These are phyloP conservation scores for Vidua macroura DNA, from an alignment of 2,113 vertebrate genomes.

Conservation along the genomic window DNA sequence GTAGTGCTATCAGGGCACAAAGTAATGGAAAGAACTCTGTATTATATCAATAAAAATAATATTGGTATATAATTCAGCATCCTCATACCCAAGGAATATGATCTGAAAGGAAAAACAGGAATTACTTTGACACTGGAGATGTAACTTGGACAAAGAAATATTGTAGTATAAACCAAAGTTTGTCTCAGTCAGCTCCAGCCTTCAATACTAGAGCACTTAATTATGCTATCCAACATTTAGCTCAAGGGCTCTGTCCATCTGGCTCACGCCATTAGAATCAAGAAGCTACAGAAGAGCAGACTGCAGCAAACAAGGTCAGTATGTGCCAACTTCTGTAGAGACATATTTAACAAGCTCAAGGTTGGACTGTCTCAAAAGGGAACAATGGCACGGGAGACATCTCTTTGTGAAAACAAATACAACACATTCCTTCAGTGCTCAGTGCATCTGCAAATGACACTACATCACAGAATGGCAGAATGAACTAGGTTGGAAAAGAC, in stretches of 20 bases:
- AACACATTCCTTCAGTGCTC: neutral
- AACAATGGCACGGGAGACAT: neutral
- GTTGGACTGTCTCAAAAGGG: neutral
- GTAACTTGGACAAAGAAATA: neutral
- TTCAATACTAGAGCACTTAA: conserved; percentile 5
- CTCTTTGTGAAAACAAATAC: neutral
- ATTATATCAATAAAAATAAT: neutral
- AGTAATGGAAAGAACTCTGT: neutral
- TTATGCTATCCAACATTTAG: conserved; percentile 3
- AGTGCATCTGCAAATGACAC: neutral
- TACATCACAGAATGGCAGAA: neutral
- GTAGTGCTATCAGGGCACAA: neutral
- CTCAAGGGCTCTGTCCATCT: conserved; percentile 47
- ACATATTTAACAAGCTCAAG: neutral
- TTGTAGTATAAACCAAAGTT: neutral
- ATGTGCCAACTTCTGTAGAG: neutral
- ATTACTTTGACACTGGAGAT: neutral
- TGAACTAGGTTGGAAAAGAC: neutral
- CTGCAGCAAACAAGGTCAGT: conserved; percentile 26
- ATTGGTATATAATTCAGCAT: neutral
- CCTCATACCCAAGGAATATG: neutral
- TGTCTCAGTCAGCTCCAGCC: neutral
- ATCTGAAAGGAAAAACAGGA: neutral
- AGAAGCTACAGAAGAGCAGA: conserved; percentile 21
- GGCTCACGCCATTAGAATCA: neutral